Evolutionary conservation across 2,888 invertebrate species (phyloP), one percentile per base, ranked within the genome.

Genomic region (Drosophila emarginata): DNA sequence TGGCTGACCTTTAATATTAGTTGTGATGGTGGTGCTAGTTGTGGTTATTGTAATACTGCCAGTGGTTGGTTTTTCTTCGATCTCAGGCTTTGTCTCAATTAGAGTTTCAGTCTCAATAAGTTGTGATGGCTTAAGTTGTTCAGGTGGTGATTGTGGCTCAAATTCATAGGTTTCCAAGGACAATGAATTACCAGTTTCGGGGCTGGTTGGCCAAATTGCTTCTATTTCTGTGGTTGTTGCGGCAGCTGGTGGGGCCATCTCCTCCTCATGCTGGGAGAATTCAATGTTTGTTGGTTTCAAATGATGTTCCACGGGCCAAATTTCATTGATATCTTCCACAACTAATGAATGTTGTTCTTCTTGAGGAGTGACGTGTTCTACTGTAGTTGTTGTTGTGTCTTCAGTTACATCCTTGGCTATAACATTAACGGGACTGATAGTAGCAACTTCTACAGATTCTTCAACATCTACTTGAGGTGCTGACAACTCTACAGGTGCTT

Each of bases 271-370:
- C 36, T 87, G 79, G 18, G 91, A 91, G 74, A 89, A 88, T 63
- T 90, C 90, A 79, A 91, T 91, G 51, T 87, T 79, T 58, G 89
- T 87, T 58, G 89, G 74, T 65, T 76, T 72, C 53, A 91, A 75
- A 72, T 91, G 90, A 76, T 91, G 90, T 75, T 91, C 80, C 53
- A 79, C 64, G 54, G 92, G 92, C 92, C 92, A 92, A 77, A 92
- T 92, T 23, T 91, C 88, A 50, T 80, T 71, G 61, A 92, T 88
- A 72, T 92, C 79, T 80, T 91, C 88, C 6, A 91, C 74, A 52
- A 58, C 78, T 36, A 64, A 71, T 36, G 71, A n/a, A n/a, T n/a
- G 63, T 45, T 74, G 68, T 57, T 61, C 5, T 28, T 28, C 73
- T 64, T 61, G 58, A 18, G 61, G 45, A 50, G 54, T 26, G n/a